Evolutionary conservation across 2,113 vertebrate genomes (phyloP).

Genomic region (Cromileptes altivelis): DNA sequence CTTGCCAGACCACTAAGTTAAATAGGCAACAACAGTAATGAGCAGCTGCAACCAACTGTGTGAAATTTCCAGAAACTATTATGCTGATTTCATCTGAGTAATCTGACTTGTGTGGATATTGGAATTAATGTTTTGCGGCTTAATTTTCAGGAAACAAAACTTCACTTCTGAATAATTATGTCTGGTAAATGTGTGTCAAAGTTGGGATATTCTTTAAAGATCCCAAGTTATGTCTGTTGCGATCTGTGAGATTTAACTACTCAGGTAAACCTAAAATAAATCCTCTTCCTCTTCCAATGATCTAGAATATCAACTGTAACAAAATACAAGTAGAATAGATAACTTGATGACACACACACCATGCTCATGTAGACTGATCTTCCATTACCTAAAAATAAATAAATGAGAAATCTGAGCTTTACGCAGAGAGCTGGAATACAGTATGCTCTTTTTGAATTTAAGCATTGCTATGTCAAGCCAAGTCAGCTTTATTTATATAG

Average conservation of each 20-base stretch:
- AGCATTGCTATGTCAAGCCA: neutral
- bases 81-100: conserved; percentile 16
- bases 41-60: conserved; percentile 28
- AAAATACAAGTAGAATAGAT: neutral
- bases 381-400: conserved; percentile 24
- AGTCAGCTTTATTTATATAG: too few species aligned
- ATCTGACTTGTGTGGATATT: conserved; percentile 6
- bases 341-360: neutral
- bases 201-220: neutral
- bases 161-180: neutral
- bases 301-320: neutral
- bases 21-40: conserved; percentile 3
- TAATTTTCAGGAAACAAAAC: neutral
- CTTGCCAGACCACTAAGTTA: neutral
- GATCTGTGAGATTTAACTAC: neutral
- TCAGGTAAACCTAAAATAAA: neutral
- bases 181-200: neutral
- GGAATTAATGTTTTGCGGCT: neutral
- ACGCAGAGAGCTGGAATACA: neutral
- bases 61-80: conserved; percentile 27
- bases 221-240: neutral
- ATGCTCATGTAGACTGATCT: too few species aligned
- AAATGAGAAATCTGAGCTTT: conserved; percentile 5
- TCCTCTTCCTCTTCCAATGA: neutral
- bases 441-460: neutral